These are phyloP conservation scores for Acridotheres tristis DNA, from an alignment of 2,797 vertebrate genomes.

Conservation along the genomic window DNA sequence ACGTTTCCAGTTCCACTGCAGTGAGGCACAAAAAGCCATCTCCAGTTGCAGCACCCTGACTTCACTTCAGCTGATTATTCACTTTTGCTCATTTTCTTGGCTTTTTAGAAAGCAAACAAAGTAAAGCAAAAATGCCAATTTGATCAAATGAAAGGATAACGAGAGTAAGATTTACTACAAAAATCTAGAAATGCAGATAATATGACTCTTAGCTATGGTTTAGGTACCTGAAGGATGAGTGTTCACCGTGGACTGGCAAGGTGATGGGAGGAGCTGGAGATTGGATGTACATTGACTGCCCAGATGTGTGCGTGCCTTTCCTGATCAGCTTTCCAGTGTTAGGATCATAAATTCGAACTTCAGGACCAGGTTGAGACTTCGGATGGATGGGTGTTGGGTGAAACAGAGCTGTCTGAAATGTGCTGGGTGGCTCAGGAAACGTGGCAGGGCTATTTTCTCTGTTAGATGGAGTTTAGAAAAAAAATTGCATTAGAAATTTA, in stretches of 20 bases:
- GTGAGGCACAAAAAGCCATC: neutral
- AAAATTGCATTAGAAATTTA: neutral
- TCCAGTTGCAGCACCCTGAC: neutral
- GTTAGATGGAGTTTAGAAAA: constrained; percentile 10
- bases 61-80: neutral
- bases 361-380: constrained; percentile 79
- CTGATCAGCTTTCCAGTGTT: constrained; percentile 95
- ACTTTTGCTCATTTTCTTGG: neutral
- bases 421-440: constrained; percentile 80
- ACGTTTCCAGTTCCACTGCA: neutral
- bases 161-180: neutral
- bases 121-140: neutral
- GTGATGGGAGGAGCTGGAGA: constrained; percentile 73
- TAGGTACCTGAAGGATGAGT: constrained; percentile 88
- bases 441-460: constrained; percentile 89
- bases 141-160: neutral
- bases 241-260: constrained; percentile 80
- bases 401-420: constrained; percentile 79
- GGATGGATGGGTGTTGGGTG: constrained; percentile 85
- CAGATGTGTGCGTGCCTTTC: constrained; percentile 75
- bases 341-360: constrained; percentile 89
- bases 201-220: neutral
- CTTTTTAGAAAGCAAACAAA: neutral
- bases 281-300: constrained; percentile 78
- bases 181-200: neutral